Percentiles rank a stretch among this genome's conserved stretches.
Evolutionary conservation across 2,888 invertebrate species (phyloP).

Genomic region (Cantharis rustica): DNA sequence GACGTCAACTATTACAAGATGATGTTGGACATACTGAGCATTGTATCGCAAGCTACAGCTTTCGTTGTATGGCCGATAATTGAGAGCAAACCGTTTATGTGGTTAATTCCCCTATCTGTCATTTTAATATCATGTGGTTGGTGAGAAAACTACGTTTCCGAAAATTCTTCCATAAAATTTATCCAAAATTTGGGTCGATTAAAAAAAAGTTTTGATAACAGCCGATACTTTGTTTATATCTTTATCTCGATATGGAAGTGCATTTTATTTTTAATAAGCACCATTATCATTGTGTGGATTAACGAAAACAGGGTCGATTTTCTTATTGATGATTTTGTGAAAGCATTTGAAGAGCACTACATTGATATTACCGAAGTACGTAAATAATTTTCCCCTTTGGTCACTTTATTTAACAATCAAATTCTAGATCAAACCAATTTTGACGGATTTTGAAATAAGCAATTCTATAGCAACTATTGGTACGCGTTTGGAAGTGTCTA

Average conservation of each 20-base stretch:
- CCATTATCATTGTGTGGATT: constrained; percentile 60
- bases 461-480: constrained; percentile 40
- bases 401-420: background rate
- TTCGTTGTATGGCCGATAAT: constrained; percentile 72
- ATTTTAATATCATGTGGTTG: constrained; percentile 75
- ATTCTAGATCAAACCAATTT: constrained; percentile 58
- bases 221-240: constrained; percentile 74
- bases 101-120: constrained; percentile 68
- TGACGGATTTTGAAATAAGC: constrained; percentile 45
- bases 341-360: constrained; percentile 61
- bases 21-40: constrained; percentile 63
- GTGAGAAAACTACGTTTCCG: constrained; percentile 81
- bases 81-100: constrained; percentile 58
- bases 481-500: constrained; percentile 27
- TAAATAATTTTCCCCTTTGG: background rate
- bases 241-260: constrained; percentile 79
- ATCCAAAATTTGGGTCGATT: constrained; percentile 53
- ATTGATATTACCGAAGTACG: constrained; percentile 62
- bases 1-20: constrained; percentile 34
- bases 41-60: constrained; percentile 68
- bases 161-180: constrained; percentile 46
- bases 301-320: constrained; percentile 56
- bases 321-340: constrained; percentile 58
- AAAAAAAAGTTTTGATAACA: constrained; percentile 46
- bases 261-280: constrained; percentile 68